phyloP scores from a whole-genome alignment of 2,113 vertebrate species.

The Phyllostomus discolor region DNA sequence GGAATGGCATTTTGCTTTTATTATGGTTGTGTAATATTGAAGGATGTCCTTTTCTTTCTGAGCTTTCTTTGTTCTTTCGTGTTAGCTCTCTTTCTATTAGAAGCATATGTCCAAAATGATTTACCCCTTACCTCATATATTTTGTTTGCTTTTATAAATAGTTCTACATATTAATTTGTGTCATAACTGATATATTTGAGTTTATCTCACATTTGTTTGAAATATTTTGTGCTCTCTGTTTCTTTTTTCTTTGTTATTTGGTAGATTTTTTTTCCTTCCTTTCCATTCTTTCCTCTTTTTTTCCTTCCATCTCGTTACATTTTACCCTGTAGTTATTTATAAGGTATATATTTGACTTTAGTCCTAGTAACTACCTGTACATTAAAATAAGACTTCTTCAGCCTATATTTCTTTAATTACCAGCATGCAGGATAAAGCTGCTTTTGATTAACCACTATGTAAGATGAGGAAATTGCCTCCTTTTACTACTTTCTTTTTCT shows the following conservation, averaged over 20 bases:
- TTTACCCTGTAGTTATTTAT: neutral
- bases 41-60: neutral
- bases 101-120: neutral
- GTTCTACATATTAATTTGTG: neutral
- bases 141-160: slow-evolving; percentile 28
- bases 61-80: neutral
- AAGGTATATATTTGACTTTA: neutral
- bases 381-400: neutral
- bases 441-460: neutral
- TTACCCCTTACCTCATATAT: neutral
- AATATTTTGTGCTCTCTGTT: neutral
- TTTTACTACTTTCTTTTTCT: neutral
- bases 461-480: neutral
- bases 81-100: neutral
- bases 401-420: neutral
- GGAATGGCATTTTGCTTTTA: neutral
- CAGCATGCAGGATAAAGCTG: neutral
- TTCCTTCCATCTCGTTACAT: neutral
- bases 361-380: neutral
- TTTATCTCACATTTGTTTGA: neutral
- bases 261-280: neutral
- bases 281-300: neutral
- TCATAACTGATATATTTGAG: neutral
- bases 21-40: neutral
- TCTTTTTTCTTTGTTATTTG: neutral